These are phyloP conservation scores for Anguilla pacifica DNA, from an alignment of 2,797 vertebrate genomes.

Conservation along the genomic window DNA sequence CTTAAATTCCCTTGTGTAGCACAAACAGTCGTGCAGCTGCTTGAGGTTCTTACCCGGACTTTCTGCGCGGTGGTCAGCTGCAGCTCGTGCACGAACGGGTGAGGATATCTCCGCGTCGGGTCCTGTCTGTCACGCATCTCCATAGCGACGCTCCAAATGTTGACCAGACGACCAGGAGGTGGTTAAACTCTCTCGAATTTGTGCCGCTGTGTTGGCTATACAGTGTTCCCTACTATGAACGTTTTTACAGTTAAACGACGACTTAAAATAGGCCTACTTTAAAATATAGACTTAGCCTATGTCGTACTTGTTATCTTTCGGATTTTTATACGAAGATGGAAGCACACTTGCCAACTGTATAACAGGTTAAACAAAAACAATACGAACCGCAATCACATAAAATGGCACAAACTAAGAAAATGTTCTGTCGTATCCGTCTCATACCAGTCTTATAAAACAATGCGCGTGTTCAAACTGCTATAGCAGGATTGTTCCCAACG, in stretches of 20 bases:
- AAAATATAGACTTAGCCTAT: not conserved
- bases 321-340: not conserved
- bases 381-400: not conserved
- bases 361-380: conserved; percentile 14
- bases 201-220: too few species aligned
- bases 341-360: not conserved
- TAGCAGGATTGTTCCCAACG: not conserved
- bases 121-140: conserved; percentile 38
- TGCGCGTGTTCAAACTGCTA: not conserved
- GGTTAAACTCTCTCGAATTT: not conserved
- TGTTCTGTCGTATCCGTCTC: not conserved
- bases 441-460: not conserved
- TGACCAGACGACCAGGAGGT: not conserved
- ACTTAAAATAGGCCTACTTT: not conserved
- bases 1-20: not conserved
- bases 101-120: conserved; percentile 39
- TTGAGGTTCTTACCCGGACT: conserved; percentile 57
- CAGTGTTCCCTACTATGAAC: too few species aligned
- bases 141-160: conserved; percentile 52
- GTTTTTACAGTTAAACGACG: too few species aligned
- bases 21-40: not conserved
- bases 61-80: conserved; percentile 52
- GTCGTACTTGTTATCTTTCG: not conserved
- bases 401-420: not conserved
- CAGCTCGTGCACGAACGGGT: conserved; percentile 66